phyloP scores from a whole-genome alignment of 2,888 invertebrate genomes.

The Pediacus dermestoides region DNA sequence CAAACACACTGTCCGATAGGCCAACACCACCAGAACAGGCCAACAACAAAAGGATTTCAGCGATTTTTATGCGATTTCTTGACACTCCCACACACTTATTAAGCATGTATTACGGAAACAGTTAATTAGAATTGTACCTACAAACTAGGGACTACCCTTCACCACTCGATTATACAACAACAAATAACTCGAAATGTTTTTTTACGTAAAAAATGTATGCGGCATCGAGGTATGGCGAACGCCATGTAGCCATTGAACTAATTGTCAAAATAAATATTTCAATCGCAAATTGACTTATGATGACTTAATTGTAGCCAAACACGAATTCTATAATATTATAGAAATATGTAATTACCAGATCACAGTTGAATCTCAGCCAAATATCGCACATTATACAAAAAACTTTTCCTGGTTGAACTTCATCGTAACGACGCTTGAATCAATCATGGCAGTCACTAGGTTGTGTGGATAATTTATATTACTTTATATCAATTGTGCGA shows the following conservation, averaged over 20 bases:
- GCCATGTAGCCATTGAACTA: constrained; percentile 41
- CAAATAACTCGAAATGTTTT: no score
- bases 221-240: no score
- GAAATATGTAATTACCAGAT: constrained; percentile 43
- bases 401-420: constrained; percentile 39
- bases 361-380: constrained; percentile 36
- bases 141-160: constrained; percentile 29
- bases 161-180: no score
- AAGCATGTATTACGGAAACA: constrained; percentile 11
- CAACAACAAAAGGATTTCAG: constrained; percentile 43
- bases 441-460: constrained; percentile 49
- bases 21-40: no score
- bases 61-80: constrained; percentile 35
- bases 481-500: no score
- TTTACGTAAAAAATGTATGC: no score
- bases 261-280: constrained; percentile 37
- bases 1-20: no score
- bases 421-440: constrained; percentile 48
- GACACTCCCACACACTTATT: constrained; percentile 30
- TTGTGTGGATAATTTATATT: constrained; percentile 20
- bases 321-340: constrained; percentile 13
- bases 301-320: constrained; percentile 26
- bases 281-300: constrained; percentile 36
- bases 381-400: constrained; percentile 44
- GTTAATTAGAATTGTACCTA: constrained; percentile 19